Percentiles rank a stretch among this genome's conserved stretches.
These are phyloP conservation scores for Acanthoscelides obtectus DNA, from an alignment of 2,888 invertebrate species.

Conservation along the genomic window DNA sequence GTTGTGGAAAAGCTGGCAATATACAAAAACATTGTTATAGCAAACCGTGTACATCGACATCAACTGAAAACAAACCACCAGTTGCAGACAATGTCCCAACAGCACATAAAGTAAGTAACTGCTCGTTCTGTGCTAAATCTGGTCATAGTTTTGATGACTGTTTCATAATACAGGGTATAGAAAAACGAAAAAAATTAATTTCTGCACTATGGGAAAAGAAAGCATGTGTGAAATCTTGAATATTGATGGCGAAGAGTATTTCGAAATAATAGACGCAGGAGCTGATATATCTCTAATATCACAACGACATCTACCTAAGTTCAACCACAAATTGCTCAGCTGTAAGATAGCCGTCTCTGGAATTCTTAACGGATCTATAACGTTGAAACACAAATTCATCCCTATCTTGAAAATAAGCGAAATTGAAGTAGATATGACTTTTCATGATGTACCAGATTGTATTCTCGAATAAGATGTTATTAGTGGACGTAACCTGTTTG, in stretches of 20 bases:
- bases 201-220: slow-evolving; percentile 10
- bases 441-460: neutral
- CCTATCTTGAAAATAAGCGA: neutral
- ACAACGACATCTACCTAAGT: neutral
- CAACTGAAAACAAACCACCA: too few species aligned
- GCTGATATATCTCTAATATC: slow-evolving; percentile 10
- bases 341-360: neutral
- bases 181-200: slow-evolving; percentile 13
- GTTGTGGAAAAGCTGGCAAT: slow-evolving; percentile 13
- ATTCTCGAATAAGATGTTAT: neutral
- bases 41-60: too few species aligned
- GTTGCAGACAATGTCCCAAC: slow-evolving; percentile 14
- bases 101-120: too few species aligned
- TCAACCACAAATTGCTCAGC: neutral
- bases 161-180: slow-evolving; percentile 15
- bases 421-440: neutral
- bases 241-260: slow-evolving; percentile 6
- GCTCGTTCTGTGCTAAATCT: too few species aligned
- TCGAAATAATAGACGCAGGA: slow-evolving; percentile 15
- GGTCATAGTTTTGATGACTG: slow-evolving; percentile 13
- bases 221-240: slow-evolving; percentile 3
- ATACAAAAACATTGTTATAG: slow-evolving; percentile 16
- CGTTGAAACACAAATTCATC: neutral
- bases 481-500: neutral
- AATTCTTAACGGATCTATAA: neutral